These are phyloP conservation scores for Penaeus indicus DNA, from an alignment of 1,140 invertebrate species.

Conservation along the genomic window DNA sequence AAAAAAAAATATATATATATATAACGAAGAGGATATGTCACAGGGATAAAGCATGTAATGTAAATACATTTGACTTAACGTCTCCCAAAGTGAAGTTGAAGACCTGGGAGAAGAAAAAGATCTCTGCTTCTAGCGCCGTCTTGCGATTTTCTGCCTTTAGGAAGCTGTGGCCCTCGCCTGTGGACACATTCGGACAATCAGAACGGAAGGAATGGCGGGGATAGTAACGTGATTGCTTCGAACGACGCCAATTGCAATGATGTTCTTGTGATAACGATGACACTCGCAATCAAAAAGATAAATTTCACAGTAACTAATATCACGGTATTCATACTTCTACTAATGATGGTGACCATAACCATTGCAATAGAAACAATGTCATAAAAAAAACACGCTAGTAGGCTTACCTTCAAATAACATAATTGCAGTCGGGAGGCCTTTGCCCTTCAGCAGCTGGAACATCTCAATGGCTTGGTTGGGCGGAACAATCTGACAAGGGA, in stretches of 20 bases:
- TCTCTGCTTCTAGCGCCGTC: slow-evolving; percentile 32
- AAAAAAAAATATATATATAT: neutral
- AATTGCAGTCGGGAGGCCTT: neutral
- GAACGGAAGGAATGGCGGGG: neutral
- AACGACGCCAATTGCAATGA: too few relatives aligned
- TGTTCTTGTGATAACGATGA: too few relatives aligned
- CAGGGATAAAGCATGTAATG: neutral
- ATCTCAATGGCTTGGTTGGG: neutral
- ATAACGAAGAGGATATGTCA: neutral
- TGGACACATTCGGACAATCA: neutral
- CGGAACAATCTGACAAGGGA: neutral
- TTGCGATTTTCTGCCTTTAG: neutral
- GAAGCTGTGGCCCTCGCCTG: slow-evolving; percentile 39
- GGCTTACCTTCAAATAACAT: neutral
- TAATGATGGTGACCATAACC: too few relatives aligned
- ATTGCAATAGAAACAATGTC: too few relatives aligned
- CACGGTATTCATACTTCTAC: too few relatives aligned
- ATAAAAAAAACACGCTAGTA: too few relatives aligned
- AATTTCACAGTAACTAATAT: too few relatives aligned
- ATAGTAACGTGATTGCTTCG: neutral
- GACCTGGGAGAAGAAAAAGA: slow-evolving; percentile 37
- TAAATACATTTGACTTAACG: neutral
- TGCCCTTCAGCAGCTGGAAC: neutral
- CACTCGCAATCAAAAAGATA: too few relatives aligned
- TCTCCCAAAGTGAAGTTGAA: slow-evolving; percentile 27